These are phyloP conservation scores for Ecliptopera silaceata DNA, from an alignment of 2,888 invertebrate genomes.

Conservation along the genomic window DNA sequence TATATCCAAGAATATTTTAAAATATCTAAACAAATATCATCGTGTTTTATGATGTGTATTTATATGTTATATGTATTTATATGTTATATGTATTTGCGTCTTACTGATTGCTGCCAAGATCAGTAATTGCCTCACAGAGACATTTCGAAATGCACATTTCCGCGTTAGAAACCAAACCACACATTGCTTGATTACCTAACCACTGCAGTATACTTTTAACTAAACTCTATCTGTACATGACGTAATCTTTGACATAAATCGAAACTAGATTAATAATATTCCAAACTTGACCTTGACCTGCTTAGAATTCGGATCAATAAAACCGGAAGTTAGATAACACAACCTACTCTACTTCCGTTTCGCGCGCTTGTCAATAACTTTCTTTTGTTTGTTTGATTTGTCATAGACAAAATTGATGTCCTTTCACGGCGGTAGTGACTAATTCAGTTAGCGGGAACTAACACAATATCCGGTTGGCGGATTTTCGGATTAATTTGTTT, in stretches of 20 bases:
- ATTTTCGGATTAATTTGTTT: slow-evolving; percentile 19
- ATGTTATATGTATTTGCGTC: too few species aligned
- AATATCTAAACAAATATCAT: too few species aligned
- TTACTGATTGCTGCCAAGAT: too few species aligned
- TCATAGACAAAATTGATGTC: slow-evolving; percentile 34
- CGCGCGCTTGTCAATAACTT: slow-evolving; percentile 61
- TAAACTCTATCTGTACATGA: too few species aligned
- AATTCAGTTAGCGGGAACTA: slow-evolving; percentile 35
- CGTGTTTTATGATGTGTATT: too few species aligned
- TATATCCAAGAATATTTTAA: too few species aligned
- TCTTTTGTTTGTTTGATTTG: slow-evolving; percentile 51
- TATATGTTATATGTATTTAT: too few species aligned
- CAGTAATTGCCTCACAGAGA: too few species aligned
- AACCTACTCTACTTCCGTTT: slow-evolving; percentile 69
- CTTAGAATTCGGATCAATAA: slow-evolving; percentile 38
- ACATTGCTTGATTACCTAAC: neutral
- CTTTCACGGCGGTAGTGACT: slow-evolving; percentile 43
- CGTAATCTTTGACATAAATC: too few species aligned
- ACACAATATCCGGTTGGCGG: slow-evolving; percentile 32
- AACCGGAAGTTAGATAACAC: slow-evolving; percentile 55
- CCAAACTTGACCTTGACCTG: slow-evolving; percentile 60
- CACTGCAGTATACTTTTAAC: neutral
- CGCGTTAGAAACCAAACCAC: neutral
- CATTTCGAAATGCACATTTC: neutral
- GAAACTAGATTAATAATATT: neutral